These are phyloP conservation scores for Nixonia krombeini DNA, from an alignment of 1,140 invertebrate genomes.

Conservation along the genomic window DNA sequence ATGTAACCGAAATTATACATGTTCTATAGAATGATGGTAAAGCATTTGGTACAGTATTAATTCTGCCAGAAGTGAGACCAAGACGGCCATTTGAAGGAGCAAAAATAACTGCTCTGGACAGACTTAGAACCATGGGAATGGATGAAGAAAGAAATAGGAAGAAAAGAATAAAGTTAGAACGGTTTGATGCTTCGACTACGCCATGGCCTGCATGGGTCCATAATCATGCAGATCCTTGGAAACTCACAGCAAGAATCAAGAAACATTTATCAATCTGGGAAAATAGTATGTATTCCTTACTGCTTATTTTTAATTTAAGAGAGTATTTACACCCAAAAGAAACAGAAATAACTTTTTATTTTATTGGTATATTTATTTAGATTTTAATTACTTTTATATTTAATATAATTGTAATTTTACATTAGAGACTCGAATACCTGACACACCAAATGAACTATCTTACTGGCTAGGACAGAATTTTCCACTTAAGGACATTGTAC, in stretches of 20 bases:
- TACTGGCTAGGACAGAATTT: constrained; percentile 44
- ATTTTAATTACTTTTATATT: too few species aligned
- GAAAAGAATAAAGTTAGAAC: constrained; percentile 14
- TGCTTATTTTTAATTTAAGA: too few species aligned
- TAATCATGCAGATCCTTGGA: constrained; percentile 22
- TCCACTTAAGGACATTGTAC: constrained; percentile 21
- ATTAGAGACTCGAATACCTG: constrained; percentile 37
- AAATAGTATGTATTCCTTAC: constrained; percentile 23
- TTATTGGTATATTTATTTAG: too few species aligned
- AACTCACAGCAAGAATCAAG: constrained; percentile 21
- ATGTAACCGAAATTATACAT: too few species aligned
- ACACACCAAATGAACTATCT: constrained; percentile 37
- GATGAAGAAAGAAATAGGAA: constrained; percentile 1
- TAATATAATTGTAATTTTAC: too few species aligned
- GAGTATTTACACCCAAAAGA: too few species aligned
- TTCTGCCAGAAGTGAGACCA: constrained; percentile 30
- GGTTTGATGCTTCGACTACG: constrained; percentile 30
- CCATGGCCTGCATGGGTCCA: constrained; percentile 42
- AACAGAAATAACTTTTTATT: constrained; percentile 2
- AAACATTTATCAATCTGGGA: constrained; percentile 28
- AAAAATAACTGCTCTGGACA: constrained; percentile 25
- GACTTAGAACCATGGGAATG: constrained; percentile 9
- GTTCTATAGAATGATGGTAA: too few species aligned
- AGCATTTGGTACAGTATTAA: constrained; percentile 27
- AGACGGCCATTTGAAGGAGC: constrained; percentile 23